A percentile compares a stretch with the other conserved stretches of the same genome.
phyloP scores from a whole-genome alignment of 2,888 invertebrate genomes.

The Drosophila borealis region DNA sequence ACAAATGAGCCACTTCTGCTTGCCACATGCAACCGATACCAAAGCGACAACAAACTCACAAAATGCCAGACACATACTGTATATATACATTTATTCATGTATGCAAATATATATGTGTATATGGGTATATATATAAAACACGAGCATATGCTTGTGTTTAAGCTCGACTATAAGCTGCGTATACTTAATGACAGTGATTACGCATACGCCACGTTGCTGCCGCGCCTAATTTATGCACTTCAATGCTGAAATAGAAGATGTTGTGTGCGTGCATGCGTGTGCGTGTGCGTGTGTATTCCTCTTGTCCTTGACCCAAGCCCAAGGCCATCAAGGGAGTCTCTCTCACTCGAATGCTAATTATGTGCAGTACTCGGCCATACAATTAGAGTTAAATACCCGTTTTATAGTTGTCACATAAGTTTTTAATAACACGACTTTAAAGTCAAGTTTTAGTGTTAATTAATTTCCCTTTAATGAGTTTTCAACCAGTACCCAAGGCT shows the following conservation, averaged over 20 bases:
- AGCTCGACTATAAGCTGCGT: constrained; percentile 45
- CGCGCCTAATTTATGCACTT: constrained; percentile 51
- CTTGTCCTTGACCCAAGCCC: constrained; percentile 41
- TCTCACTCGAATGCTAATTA: constrained; percentile 1
- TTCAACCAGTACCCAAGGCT: too few species aligned
- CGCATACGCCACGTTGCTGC: constrained; percentile 63
- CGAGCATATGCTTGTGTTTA: constrained; percentile 1
- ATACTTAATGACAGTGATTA: constrained; percentile 64
- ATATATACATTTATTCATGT: neutral
- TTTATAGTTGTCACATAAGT: neutral
- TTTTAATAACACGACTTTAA: neutral
- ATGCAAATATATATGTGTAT: neutral
- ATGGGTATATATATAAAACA: neutral
- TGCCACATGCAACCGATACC: constrained; percentile 26
- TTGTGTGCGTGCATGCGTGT: constrained; percentile 28
- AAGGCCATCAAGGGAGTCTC: neutral
- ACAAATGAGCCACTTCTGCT: constrained; percentile 54
- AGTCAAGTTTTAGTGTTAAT: neutral
- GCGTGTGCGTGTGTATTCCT: constrained; percentile 16
- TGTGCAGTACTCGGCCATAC: neutral
- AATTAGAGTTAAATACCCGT: neutral
- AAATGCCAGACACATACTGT: constrained; percentile 8
- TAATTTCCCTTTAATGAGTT: neutral
- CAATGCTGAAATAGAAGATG: constrained; percentile 34
- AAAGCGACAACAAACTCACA: neutral